Conservation (phyloP, 1,140 invertebrate species). For the Nomia melanderi region DNA sequence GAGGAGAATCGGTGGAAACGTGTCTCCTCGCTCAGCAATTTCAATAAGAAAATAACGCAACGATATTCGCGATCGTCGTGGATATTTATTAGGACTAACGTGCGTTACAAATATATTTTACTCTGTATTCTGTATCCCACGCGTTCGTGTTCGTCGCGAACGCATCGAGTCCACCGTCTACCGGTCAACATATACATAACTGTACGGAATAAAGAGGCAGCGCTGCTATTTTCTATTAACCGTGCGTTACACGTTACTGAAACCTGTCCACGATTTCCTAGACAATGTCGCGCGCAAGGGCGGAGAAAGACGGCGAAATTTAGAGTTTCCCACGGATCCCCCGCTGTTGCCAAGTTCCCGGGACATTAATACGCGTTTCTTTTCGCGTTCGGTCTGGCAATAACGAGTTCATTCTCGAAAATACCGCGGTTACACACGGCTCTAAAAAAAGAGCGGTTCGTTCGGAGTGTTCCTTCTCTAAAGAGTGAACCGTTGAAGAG, state of each 20-base stretch:
- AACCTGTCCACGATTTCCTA: background rate
- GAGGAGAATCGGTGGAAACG: no score
- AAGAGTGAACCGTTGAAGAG: no score
- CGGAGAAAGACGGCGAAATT: background rate
- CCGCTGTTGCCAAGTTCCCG: constrained; percentile 10
- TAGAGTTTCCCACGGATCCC: background rate
- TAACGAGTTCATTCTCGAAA: background rate
- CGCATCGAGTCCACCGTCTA: no score
- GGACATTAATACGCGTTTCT: background rate
- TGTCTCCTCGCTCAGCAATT: no score
- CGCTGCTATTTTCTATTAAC: constrained; percentile 35
- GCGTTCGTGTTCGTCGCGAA: no score
- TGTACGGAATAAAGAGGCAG: constrained; percentile 44
- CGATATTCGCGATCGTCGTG: no score
- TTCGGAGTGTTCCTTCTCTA: no score
- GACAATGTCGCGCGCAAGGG: background rate
- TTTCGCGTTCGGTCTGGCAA: background rate
- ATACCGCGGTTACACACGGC: background rate
- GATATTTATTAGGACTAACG: no score
- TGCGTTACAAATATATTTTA: no score
- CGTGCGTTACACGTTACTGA: background rate
- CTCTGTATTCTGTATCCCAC: no score
- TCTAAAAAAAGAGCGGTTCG: background rate
- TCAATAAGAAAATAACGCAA: no score
- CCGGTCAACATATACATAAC: constrained; percentile 24